Base-by-base conservation (phyloP, 2,888 invertebrate species). In the Meandrusa payeni region DNA sequence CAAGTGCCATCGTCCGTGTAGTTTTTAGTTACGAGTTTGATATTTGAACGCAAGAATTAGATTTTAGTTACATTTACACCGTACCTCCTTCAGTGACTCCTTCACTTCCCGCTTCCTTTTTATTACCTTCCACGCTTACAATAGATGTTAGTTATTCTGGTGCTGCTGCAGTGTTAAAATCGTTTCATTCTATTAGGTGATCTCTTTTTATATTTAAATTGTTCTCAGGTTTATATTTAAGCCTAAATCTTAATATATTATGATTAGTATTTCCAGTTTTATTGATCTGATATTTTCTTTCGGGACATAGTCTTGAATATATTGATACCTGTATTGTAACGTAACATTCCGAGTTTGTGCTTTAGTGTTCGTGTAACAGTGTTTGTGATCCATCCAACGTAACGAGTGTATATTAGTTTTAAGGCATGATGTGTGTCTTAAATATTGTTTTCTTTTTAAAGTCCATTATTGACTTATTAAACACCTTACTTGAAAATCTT, bases 271-370 rank as follows among this genome's bases (percentile, higher is more conserved):
- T 78, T 76, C 71, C 75, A 69, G 64, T 68, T 51, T 62, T 62
- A 59, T 55, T 51, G 55, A 52, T 54, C 47, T 60, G 51, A 54
- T 50, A 37, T 45, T 57, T 59, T 53, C 52, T 54, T 50, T 60
- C 57, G 62, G 67, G 69, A 59, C 64, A 55, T 48, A 63, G 65
- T 73, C 73, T 66, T 63, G 64, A 66, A 65, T 61, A 62, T 71
- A 85, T 87, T 87, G 86, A 86, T 87, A 87, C 87, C 86, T 87
- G 86, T 87, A 77, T 76, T 56, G 69, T 70, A 74, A 77, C 79
- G 69, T 80, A 80, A 86, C 86, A 86, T 87, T 85, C 83, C 86
- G 76, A 76, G 82, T 83, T 73, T 83, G 83, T 64, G 80, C 81
- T 83, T 83, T 72, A 75, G 74, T 83, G 76, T 44, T 76, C 61